Conservation (phyloP, 2,113 vertebrate species). For the Bolborhynchus lineola region DNA sequence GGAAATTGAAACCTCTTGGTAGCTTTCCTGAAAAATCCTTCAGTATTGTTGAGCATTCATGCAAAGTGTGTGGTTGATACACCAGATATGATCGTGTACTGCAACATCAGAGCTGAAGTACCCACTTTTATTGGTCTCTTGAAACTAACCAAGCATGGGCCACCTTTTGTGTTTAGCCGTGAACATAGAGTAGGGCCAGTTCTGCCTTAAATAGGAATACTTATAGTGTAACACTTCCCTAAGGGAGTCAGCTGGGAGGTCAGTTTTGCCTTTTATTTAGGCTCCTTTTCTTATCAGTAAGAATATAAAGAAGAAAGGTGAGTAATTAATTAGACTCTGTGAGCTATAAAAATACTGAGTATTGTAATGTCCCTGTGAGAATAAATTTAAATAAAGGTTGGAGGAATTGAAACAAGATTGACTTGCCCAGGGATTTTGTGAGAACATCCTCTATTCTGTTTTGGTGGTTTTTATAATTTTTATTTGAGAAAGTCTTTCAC, state of each 20-base stretch:
- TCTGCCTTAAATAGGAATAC: not conserved
- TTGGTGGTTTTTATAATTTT: not conserved
- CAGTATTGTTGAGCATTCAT: not conserved
- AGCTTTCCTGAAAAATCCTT: not conserved
- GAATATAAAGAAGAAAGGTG: not conserved
- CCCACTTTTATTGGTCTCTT: not conserved
- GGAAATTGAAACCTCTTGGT: not conserved
- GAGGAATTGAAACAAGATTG: not conserved
- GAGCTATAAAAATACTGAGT: not conserved
- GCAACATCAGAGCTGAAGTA: not conserved
- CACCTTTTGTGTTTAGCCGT: not conserved
- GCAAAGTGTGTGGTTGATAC: not conserved
- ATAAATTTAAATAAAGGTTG: not conserved
- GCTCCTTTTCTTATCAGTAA: not conserved
- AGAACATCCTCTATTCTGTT: not conserved
- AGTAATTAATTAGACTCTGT: not conserved
- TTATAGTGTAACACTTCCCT: not conserved
- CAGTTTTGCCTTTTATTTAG: not conserved
- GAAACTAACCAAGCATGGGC: not conserved
- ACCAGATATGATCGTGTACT: not conserved
- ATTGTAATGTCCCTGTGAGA: not conserved
- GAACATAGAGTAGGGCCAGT: not conserved
- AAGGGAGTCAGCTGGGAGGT: not conserved
- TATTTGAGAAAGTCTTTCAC: not conserved
- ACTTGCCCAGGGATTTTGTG: not conserved